Evolutionary conservation across 1,140 invertebrate genomes (phyloP).

Genomic region (Limonius californicus): DNA sequence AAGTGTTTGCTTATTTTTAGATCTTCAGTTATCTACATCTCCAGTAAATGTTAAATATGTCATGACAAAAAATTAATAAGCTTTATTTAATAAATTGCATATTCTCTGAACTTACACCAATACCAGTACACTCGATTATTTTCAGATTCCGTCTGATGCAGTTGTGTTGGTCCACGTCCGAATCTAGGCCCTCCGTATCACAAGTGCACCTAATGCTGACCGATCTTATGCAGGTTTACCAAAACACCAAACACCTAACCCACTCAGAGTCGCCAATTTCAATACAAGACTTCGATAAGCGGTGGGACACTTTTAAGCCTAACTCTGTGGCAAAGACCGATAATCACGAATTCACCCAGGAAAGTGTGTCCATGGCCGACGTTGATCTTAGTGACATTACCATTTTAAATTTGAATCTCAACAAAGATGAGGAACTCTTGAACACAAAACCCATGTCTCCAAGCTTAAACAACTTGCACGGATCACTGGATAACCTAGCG

Average conservation of each 20-base stretch:
- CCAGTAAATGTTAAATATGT: no score
- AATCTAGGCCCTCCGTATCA: conserved; percentile 47
- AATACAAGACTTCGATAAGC: conserved; percentile 62
- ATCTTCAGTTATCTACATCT: no score
- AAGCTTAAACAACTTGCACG: conserved; percentile 57
- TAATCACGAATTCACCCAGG: conserved; percentile 45
- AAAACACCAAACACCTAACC: conserved; percentile 37
- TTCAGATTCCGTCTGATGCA: conserved; percentile 66
- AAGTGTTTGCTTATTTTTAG: no score
- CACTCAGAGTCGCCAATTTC: conserved; percentile 37
- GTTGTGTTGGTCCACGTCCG: conserved; percentile 57
- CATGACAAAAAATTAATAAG: no score
- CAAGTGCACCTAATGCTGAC: conserved; percentile 57
- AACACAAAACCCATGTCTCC: conserved; percentile 38
- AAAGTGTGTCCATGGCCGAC: conserved; percentile 18
- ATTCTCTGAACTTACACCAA: no score
- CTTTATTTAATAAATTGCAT: no score
- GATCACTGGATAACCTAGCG: conserved; percentile 56
- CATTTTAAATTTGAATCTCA: not conserved
- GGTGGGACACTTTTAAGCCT: conserved; percentile 63
- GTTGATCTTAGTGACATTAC: conserved; percentile 15
- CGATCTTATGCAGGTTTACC: conserved; percentile 52
- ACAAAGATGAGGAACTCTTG: not conserved
- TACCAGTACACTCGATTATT: no score
- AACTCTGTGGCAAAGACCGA: conserved; percentile 58